Percentiles rank a stretch among this genome's conserved stretches.
These are phyloP conservation scores for Pachliopta kotzebuea DNA, from an alignment of 2,888 invertebrate species.

Conservation along the genomic window DNA sequence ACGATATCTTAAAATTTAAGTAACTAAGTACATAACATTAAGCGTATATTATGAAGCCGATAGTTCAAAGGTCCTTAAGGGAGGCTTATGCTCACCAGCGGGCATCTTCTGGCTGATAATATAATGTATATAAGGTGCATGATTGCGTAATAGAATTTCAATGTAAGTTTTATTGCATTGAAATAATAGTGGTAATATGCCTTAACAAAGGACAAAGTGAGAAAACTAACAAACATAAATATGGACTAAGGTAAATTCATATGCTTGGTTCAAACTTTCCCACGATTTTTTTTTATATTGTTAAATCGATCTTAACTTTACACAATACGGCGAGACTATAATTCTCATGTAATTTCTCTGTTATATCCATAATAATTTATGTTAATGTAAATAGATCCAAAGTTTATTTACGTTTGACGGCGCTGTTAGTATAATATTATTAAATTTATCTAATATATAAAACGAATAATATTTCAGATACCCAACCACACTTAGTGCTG, in stretches of 20 bases:
- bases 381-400: not conserved
- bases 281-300: not conserved
- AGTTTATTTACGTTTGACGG: not conserved
- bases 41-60: conserved; percentile 3
- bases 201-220: conserved; percentile 6
- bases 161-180: conserved; percentile 4
- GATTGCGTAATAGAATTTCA: conserved; percentile 8
- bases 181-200: conserved; percentile 8
- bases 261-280: not conserved
- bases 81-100: too few species aligned
- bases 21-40: conserved; percentile 28
- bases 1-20: conserved; percentile 20
- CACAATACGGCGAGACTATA: not conserved
- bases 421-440: not conserved
- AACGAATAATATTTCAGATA: too few species aligned
- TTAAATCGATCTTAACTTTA: not conserved
- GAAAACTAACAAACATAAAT: conserved; percentile 12
- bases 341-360: not conserved
- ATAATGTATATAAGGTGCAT: not conserved
- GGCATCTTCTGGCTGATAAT: too few species aligned
- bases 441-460: not conserved
- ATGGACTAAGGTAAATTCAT: not conserved
- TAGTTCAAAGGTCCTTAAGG: too few species aligned
- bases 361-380: conserved; percentile 1
- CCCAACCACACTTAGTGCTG: too few species aligned